Evolutionary conservation across 2,888 invertebrate genomes (phyloP).

Genomic region (Agonopterix arenella): DNA sequence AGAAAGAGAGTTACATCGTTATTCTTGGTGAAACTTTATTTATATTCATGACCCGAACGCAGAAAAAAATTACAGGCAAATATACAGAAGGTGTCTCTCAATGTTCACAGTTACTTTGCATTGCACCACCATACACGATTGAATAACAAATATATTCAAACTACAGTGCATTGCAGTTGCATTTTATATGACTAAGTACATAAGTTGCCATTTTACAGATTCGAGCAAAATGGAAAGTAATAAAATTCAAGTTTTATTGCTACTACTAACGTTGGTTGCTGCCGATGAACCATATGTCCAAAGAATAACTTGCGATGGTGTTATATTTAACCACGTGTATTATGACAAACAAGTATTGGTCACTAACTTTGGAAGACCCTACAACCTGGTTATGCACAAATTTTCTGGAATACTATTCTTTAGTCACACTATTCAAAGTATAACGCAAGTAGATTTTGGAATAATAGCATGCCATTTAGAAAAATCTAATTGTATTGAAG

Average conservation of each 20-base stretch:
- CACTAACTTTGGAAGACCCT: constrained; percentile 38
- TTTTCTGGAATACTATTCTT: constrained; percentile 53
- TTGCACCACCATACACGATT: too few relatives aligned
- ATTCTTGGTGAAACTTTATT: too few relatives aligned
- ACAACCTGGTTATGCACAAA: constrained; percentile 52
- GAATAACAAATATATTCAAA: too few relatives aligned
- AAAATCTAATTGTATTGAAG: constrained; percentile 29
- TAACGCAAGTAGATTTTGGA: constrained; percentile 40
- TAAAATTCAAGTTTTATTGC: neutral
- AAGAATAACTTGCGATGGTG: constrained; percentile 40
- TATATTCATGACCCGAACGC: too few relatives aligned
- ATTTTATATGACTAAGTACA: too few relatives aligned
- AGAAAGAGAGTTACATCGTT: too few relatives aligned
- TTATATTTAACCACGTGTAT: constrained; percentile 49
- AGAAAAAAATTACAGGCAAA: too few relatives aligned
- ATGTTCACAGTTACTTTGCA: too few relatives aligned
- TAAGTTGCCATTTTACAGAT: too few relatives aligned
- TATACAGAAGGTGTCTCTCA: too few relatives aligned
- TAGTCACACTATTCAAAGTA: constrained; percentile 49
- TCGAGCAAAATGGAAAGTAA: too few relatives aligned
- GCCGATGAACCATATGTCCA: neutral
- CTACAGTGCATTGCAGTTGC: too few relatives aligned
- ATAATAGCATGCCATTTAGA: constrained; percentile 45
- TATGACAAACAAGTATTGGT: constrained; percentile 42
- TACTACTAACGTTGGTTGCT: neutral